Evolutionary conservation across 2,888 invertebrate genomes (phyloP), one percentile per base, ranked within the genome.

Genomic region (Philopedon plagiatum): DNA sequence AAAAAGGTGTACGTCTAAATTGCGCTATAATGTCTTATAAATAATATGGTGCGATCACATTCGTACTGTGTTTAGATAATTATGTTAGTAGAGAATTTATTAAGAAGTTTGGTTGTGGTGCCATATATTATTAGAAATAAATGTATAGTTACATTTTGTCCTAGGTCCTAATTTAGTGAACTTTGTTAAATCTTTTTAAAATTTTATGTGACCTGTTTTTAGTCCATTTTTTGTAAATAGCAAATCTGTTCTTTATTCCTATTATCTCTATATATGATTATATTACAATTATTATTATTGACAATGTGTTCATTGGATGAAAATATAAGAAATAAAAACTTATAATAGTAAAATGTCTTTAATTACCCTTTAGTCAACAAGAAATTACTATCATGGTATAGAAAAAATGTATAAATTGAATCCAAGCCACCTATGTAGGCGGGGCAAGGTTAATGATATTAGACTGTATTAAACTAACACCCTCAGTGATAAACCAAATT

Each of bases 281-380:
- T 67, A 49, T 58, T 66, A 66, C 44, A n/a, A 66, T 49, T 73
- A 81, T 81, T 82, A 80, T 82, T 81, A 80, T 83, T 83, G 81
- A 85, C 80, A 81, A 85, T 85, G 85, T 85, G 85, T 85, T 85
- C 85, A 85, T 84, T 84, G 84, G 82, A 83, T 83, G 82, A 83
- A 83, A 83, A 68, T 58, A 56, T 78, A 82, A 81, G 80, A 82
- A 84, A 83, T 83, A 83, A 84, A 83, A 80, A 77, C 64, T 70
- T 70, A 73, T 69, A 73, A 65, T 70, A 73, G 69, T 73, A 62
- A 5, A 44, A 41, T 54, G 26, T 39, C 1, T 64, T 64, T 39
- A 5, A 19, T 64, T 64, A 39, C 2, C 18, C 4, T n/a, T n/a
- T n/a, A n/a, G n/a, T n/a, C n/a, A n/a, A n/a, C n/a, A n/a, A n/a